These are phyloP conservation scores for Myripristis jacobus DNA, from an alignment of 2,797 vertebrate genomes.

Conservation along the genomic window DNA sequence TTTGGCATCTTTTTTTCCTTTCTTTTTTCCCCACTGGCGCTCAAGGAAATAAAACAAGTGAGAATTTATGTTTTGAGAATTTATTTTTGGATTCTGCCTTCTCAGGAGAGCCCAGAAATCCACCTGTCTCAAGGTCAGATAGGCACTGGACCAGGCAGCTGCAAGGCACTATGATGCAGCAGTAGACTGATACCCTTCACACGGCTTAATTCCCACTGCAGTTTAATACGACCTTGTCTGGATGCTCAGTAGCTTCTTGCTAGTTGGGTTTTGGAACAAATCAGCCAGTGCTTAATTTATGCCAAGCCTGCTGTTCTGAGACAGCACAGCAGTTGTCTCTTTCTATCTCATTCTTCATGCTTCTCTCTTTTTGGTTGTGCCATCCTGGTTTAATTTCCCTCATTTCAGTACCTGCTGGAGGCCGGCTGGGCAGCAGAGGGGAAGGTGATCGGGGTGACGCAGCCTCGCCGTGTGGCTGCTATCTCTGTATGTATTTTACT, in stretches of 20 bases:
- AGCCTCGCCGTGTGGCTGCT: slow-evolving; percentile 96
- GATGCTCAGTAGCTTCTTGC: slow-evolving; percentile 50
- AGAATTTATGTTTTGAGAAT: background rate
- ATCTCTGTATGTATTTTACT: slow-evolving; percentile 88
- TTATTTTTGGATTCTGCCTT: background rate
- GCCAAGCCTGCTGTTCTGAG: slow-evolving; percentile 54
- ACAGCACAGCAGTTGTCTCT: slow-evolving; percentile 21
- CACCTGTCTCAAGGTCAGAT: slow-evolving; percentile 15
- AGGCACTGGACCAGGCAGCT: background rate
- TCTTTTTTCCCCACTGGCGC: background rate
- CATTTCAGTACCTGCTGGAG: slow-evolving; percentile 92
- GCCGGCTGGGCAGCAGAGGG: slow-evolving; percentile 98
- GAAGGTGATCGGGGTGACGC: slow-evolving; percentile 95
- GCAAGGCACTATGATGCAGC: slow-evolving; percentile 24
- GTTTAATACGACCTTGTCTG: slow-evolving; percentile 60
- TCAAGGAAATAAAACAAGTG: background rate
- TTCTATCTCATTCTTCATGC: slow-evolving; percentile 35
- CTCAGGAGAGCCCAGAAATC: background rate
- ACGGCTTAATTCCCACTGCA: slow-evolving; percentile 25
- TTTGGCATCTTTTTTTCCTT: background rate
- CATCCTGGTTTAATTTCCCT: slow-evolving; percentile 29
- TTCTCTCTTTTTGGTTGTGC: background rate
- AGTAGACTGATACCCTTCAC: slow-evolving; percentile 39
- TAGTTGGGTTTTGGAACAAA: slow-evolving; percentile 44
- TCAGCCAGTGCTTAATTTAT: slow-evolving; percentile 59